Base-by-base conservation (phyloP, 2,113 vertebrate species). In the Irena cyanogastra region DNA sequence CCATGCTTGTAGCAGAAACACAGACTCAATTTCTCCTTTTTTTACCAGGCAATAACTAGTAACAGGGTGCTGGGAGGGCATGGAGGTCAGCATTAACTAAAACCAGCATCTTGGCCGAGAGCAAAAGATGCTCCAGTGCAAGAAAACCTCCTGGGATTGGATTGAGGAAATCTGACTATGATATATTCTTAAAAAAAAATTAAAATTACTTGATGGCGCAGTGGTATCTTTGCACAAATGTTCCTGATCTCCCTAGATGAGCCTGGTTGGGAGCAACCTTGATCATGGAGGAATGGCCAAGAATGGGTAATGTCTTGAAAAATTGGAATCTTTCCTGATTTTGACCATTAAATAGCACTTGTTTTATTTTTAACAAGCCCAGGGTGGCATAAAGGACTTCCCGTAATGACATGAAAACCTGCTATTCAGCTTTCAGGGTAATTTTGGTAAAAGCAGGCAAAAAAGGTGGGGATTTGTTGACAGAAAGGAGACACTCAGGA, bases 61-160 rank as follows among this genome's bases (percentile, higher is more conserved):
- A 45, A 18, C 10, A 9, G n/a, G 22, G 6, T 49, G 8, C 52
- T 26, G 14, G 68, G 28, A n/a, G n/a, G 37, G 3, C 52, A 2
- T 1, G 2, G 5, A 41, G 47, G 15, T 24, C 33, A 42, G 11
- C 10, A 14, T 53, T 68, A n/a, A 35, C 59, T 39, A 54, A 77
- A 70, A 47, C 0, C 10, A 17, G 2, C 16, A 18, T 41, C 66
- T 35, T 52, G 44, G 9, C n/a, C 0, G 1, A 65, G 28, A 72
- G 35, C 24, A 31, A 37, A 84, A 44, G 10, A 6, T 66, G 41
- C 14, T 86, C 10, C 49, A 20, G 26, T 33, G 37, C 27, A 41
- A 20, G 13, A 70, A 90, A 44, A 30, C 23, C 17, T 76, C 52
- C 52, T 71, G 42, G 19, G 5, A 13, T 5, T 35, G 47, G 6